A percentile compares a stretch with the other conserved stretches of the same genome.
phyloP scores from a whole-genome alignment of 2,888 invertebrate species.

The Nomada ferruginata region DNA sequence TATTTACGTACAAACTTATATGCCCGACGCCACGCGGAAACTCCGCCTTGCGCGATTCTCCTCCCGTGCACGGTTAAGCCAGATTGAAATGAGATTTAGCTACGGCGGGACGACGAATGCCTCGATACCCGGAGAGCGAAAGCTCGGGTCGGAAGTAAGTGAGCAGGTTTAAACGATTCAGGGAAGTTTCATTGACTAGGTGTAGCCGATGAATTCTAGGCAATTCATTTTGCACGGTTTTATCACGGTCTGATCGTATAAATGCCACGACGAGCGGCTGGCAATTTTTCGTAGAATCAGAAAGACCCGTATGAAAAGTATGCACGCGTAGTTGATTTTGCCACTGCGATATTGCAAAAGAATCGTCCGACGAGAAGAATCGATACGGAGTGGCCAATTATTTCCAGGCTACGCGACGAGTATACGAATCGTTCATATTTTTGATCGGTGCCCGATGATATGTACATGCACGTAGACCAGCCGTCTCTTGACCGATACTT shows the following conservation, averaged over 20 bases:
- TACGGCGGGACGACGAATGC: not conserved
- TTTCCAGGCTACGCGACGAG: slow-evolving; percentile 21
- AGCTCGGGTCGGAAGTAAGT: too few species aligned
- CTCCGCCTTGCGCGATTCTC: slow-evolving; percentile 5
- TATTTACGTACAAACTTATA: slow-evolving; percentile 47
- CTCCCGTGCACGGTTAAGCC: not conserved
- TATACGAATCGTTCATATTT: not conserved
- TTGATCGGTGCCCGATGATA: slow-evolving; percentile 10
- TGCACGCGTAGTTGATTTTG: too few species aligned
- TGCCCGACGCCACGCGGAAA: slow-evolving; percentile 7
- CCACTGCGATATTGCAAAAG: too few species aligned
- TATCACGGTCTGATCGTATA: too few species aligned
- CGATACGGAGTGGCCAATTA: slow-evolving; percentile 44
- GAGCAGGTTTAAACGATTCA: too few species aligned
- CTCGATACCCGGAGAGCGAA: not conserved
- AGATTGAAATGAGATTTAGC: slow-evolving; percentile 38
- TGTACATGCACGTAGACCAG: slow-evolving; percentile 17
- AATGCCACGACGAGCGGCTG: too few species aligned
- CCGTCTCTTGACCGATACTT: slow-evolving; percentile 27
- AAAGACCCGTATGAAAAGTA: too few species aligned
- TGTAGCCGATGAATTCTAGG: too few species aligned
- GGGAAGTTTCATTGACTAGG: too few species aligned
- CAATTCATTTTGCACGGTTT: too few species aligned
- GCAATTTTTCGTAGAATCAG: too few species aligned
- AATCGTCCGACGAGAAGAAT: too few species aligned